Base-by-base conservation (phyloP, 2,888 invertebrate species). In the Argyresthia albistria region DNA sequence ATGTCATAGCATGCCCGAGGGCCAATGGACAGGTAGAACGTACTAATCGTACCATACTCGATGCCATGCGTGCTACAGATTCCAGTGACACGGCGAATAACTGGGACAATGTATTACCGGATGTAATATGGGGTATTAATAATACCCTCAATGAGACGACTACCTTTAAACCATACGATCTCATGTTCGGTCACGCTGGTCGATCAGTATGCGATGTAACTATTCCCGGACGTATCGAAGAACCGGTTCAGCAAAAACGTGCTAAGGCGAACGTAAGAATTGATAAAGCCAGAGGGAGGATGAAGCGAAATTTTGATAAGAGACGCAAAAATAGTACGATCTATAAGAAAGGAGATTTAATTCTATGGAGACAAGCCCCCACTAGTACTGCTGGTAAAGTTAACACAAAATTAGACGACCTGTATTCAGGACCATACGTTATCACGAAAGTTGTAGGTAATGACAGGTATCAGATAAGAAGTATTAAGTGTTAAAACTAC, bases 41-140 rank as follows among this genome's bases (percentile, higher is more conserved):
- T 0, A 57, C 56, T 0, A 64, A 63, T 51, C 52, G 62, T 0
- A 64, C 59, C 0, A 55, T 63, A 10, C 43, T 63, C 1, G 37
- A 60, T 55, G 58, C 58, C 0, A 51, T 62, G 35, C 55, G 62
- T 0, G 53, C 60, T 0, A 55, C 57, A 1, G 59, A 63, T 8
- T 60, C 59, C 8, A 57, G 56, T 37, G 56, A 60, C 9, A 39
- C 39, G 39, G n/a, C 39, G 7, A 57, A 37, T 9, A 48, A 35
- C n/a, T 48, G 48, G 48, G 35, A 12, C 14, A 50, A 43, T 35
- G 16, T 10, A 9, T 16, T 43, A 16, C 43, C 50, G n/a, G 35
- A 50, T 37, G 50, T 50, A n/a, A 15, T 50, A 15, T 63, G 58
- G 63, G 62, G 63, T 9, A 64, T 65, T n/a, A 65, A 65, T 51